Evolutionary conservation across 2,797 vertebrate genomes (phyloP), one percentile per base, ranked within the genome.

Genomic region (Melanotaenia maccullochi): DNA sequence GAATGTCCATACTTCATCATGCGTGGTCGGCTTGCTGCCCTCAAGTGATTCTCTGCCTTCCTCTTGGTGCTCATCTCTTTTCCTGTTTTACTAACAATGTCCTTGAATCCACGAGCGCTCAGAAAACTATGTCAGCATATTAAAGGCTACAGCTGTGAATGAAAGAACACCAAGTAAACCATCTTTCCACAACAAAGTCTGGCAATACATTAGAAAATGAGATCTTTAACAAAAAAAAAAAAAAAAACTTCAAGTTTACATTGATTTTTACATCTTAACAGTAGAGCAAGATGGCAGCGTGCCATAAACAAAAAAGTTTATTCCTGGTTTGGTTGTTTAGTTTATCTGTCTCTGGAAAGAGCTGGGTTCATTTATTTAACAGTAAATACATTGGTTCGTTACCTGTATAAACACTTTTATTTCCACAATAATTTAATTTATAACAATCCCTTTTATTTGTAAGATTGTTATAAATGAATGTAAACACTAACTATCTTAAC

Each of bases 51-150:
- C 11, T 93, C 92, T 2, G 88, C 85, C 51, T 92, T 94, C 71
- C 89, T 85, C 74, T 91, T 93, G 68, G 77, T 62, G 59, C 85
- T 94, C 93, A 93, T 95, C 60, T 75, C 64, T 59, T 65, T 52
- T 84, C 60, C 84, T 22, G 68, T 6, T 73, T 65, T n/a, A 36
- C 42, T 56, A 38, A 69, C 33, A 44, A 20, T 36, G 60, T 67
- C 63, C 59, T 66, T 33, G 38, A 36, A 38, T 42, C 35, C n/a
- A 61, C 13, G 68, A 33, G 20, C 30, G 30, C 42, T 55, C 63
- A 64, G 58, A 33, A 66, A 79, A 62, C 79, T 75, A 81, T n/a
- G 85, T 74, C 65, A 69, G 68, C 60, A 75, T 42, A 71, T 68
- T 44, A 84, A 44, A 70, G 4, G 65, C 18, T 18, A 35, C 4